Evolutionary conservation across 30 jellyfish, hydroid and myxozoan genomes (phyloP).

Genomic region (Sanderia malayensis): DNA sequence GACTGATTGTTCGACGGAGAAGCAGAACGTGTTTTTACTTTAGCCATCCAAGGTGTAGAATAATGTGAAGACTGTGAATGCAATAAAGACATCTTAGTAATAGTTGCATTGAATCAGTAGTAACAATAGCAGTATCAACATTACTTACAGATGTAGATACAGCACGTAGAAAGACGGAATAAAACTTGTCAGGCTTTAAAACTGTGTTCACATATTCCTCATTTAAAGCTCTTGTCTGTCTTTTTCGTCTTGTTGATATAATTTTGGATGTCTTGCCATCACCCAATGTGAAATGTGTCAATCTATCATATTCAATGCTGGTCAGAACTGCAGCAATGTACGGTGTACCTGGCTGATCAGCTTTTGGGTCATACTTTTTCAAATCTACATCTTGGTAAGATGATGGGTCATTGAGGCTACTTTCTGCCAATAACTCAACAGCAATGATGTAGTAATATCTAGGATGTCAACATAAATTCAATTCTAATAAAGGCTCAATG

Average conservation of each 20-base stretch:
- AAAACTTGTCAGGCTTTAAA: slow-evolving; percentile 32
- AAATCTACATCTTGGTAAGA: slow-evolving; percentile 30
- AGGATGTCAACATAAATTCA: no score
- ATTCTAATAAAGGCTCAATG: no score
- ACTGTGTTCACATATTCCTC: slow-evolving; percentile 33
- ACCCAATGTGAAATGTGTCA: slow-evolving; percentile 40
- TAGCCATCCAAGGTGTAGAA: slow-evolving; percentile 50
- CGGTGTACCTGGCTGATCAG: slow-evolving; percentile 33
- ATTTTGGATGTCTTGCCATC: slow-evolving; percentile 19
- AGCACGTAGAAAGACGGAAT: slow-evolving; percentile 47
- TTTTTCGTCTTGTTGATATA: slow-evolving; percentile 7
- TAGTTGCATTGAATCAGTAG: no score
- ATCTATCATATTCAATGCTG: neutral
- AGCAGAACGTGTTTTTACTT: slow-evolving; percentile 28
- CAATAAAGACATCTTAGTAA: no score
- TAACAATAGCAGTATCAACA: no score
- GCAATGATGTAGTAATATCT: slow-evolving; percentile 47
- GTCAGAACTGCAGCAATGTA: slow-evolving; percentile 64
- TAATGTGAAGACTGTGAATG: slow-evolving; percentile 13
- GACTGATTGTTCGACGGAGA: no score
- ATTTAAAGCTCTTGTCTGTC: slow-evolving; percentile 28
- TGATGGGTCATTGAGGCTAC: slow-evolving; percentile 13
- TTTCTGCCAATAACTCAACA: neutral
- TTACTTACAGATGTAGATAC: slow-evolving; percentile 36
- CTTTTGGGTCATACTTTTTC: slow-evolving; percentile 10